A percentile compares a stretch with the other conserved stretches of the same genome.
phyloP scores from a whole-genome alignment of 2,113 vertebrate species.

The Crotalus tigris region DNA sequence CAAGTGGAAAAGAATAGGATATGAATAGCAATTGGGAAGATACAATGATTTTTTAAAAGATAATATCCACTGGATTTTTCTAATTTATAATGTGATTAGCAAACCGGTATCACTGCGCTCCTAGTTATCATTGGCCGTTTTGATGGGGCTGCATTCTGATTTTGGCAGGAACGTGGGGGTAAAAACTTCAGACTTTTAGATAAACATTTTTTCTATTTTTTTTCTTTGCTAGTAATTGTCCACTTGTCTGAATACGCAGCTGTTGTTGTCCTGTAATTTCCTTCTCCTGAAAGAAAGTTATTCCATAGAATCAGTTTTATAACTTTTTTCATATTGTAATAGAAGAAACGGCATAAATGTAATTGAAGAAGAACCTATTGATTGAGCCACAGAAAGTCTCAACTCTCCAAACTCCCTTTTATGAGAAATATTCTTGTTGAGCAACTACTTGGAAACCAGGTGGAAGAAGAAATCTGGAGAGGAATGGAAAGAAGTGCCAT shows the following conservation, averaged over 20 bases:
- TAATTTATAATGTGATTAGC: not conserved
- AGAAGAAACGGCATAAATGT: not conserved
- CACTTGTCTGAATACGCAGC: not conserved
- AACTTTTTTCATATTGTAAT: not conserved
- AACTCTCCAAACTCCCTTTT: not conserved
- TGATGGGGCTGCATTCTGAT: not conserved
- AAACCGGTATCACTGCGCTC: not conserved
- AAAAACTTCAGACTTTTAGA: not conserved
- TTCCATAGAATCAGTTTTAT: not conserved
- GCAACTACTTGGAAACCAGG: not conserved
- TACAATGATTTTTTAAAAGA: not conserved
- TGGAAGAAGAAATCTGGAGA: not conserved
- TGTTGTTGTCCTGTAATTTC: not conserved
- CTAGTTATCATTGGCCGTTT: not conserved
- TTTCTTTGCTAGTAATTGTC: not conserved
- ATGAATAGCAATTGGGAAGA: not conserved
- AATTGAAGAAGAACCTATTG: not conserved
- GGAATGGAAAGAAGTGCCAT: constrained; percentile 34
- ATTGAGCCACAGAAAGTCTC: not conserved
- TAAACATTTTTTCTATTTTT: not conserved
- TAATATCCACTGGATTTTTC: not conserved
- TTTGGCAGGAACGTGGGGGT: not conserved
- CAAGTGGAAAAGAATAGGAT: not conserved
- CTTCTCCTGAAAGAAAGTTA: not conserved
- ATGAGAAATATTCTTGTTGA: constrained; percentile 22